phyloP scores from a whole-genome alignment of 2,797 vertebrate genomes.

The Alauda arvensis region DNA sequence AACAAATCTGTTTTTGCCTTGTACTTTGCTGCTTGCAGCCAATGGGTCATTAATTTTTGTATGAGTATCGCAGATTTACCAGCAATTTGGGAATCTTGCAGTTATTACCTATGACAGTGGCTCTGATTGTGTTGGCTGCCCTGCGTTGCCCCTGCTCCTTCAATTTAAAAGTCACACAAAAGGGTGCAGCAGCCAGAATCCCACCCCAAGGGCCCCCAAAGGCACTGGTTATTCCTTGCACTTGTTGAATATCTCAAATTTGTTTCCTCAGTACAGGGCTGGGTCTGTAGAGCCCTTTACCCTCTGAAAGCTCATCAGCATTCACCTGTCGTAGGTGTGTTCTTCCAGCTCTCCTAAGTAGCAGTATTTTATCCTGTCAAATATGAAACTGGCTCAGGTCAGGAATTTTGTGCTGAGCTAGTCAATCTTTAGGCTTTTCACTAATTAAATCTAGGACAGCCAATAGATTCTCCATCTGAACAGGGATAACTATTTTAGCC shows the following conservation, averaged over 20 bases:
- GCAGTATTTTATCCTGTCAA: slow-evolving; percentile 11
- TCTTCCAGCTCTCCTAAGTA: not conserved
- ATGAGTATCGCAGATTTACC: not conserved
- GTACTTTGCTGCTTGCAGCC: slow-evolving; percentile 22
- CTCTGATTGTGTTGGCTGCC: slow-evolving; percentile 13
- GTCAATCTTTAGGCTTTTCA: not conserved
- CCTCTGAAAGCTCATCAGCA: not conserved
- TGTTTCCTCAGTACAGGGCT: not conserved
- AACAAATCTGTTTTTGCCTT: slow-evolving; percentile 38
- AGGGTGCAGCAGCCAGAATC: not conserved
- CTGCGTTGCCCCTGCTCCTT: not conserved
- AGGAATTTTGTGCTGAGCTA: slow-evolving; percentile 16
- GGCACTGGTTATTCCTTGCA: not conserved
- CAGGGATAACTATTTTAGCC: not conserved
- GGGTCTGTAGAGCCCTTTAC: not conserved
- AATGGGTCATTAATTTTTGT: slow-evolving; percentile 55
- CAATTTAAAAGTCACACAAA: not conserved
- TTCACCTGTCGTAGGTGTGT: not conserved
- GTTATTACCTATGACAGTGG: not conserved
- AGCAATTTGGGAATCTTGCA: slow-evolving; percentile 27
- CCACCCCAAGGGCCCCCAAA: not conserved
- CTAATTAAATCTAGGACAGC: slow-evolving; percentile 23
- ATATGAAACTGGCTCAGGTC: not conserved
- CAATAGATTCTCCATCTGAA: not conserved
- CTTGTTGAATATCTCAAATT: not conserved